Evolutionary conservation across 2,113 vertebrate genomes (phyloP).

Genomic region (Noctilio leporinus): DNA sequence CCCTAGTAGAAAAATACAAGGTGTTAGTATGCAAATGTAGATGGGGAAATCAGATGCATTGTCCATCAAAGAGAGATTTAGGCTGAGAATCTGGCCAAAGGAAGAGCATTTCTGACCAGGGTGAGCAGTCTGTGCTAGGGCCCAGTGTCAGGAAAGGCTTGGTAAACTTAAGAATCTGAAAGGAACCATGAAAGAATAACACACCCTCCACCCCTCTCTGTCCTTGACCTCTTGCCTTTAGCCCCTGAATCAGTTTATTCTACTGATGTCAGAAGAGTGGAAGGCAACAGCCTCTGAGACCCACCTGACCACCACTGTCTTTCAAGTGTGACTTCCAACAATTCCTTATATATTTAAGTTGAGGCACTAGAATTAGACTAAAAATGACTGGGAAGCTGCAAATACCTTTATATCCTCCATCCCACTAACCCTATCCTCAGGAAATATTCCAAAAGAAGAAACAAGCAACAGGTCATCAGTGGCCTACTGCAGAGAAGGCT

Average conservation of each 20-base stretch:
- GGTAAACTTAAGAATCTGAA: not conserved
- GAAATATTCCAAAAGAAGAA: not conserved
- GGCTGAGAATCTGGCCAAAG: not conserved
- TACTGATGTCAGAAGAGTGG: not conserved
- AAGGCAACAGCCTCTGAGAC: not conserved
- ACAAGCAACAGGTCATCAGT: not conserved
- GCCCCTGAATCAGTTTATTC: not conserved
- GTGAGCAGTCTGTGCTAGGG: not conserved
- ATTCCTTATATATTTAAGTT: not conserved
- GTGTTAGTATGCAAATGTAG: not conserved
- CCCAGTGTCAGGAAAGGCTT: not conserved
- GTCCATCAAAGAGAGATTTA: not conserved
- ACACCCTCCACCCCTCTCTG: not conserved
- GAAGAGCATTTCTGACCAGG: not conserved
- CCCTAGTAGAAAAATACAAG: not conserved
- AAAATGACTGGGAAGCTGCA: not conserved
- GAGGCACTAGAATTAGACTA: not conserved
- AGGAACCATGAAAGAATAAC: too few species aligned
- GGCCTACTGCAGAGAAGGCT: not conserved
- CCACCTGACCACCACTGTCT: not conserved
- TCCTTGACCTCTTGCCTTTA: not conserved
- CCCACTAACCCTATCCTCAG: not conserved
- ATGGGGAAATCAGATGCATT: not conserved
- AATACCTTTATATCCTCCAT: not conserved
- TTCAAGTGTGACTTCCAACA: not conserved